Conservation (phyloP, 2,888 invertebrate genomes). For the Hoplodrina ambigua region DNA sequence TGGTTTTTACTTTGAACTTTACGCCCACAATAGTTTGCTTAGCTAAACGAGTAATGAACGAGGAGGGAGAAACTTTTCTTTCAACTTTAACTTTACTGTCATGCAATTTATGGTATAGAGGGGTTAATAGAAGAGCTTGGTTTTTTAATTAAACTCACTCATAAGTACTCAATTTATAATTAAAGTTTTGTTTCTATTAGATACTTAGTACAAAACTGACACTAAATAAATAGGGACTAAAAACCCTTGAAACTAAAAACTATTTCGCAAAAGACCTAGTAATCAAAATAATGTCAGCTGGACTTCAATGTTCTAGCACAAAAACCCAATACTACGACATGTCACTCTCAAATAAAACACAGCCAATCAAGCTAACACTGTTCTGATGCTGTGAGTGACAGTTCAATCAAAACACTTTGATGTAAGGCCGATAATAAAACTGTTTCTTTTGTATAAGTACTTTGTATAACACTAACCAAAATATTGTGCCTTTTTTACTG, state of each 20-base stretch:
- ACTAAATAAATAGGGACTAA: too few species aligned
- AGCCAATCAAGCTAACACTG: conserved; percentile 24
- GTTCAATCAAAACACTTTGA: conserved; percentile 38
- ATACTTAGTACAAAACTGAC: too few species aligned
- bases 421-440: neutral
- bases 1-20: conserved; percentile 26
- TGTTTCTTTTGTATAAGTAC: neutral
- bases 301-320: neutral
- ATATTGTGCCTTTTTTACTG: neutral
- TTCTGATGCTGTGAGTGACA: conserved; percentile 24
- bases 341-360: conserved; percentile 8
- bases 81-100: neutral
- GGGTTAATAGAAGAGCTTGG: too few species aligned
- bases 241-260: neutral
- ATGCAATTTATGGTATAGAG: neutral
- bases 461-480: neutral
- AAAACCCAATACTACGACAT: neutral
- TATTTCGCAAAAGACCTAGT: neutral
- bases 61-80: conserved; percentile 11
- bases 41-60: conserved; percentile 26
- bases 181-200: too few species aligned
- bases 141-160: too few species aligned
- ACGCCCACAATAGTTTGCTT: conserved; percentile 17
- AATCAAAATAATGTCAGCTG: neutral
- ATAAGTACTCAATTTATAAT: too few species aligned